These are phyloP conservation scores for Aspidiotus rigidus DNA, from an alignment of 2,888 invertebrate genomes.

Conservation along the genomic window DNA sequence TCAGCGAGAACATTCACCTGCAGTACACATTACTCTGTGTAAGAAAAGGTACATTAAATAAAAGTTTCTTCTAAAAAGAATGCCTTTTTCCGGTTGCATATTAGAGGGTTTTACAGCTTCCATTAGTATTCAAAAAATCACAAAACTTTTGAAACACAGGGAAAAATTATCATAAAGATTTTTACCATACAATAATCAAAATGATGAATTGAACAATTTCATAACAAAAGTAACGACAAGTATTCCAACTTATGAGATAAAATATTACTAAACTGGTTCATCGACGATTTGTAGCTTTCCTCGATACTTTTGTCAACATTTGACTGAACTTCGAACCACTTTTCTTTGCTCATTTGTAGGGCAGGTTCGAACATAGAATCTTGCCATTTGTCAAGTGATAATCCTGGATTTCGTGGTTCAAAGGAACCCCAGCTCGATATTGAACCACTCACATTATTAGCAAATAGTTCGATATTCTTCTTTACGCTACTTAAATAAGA, in stretches of 20 bases:
- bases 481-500: slow-evolving; percentile 16
- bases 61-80: too few species aligned
- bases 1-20: too few species aligned
- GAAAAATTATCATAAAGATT: too few species aligned
- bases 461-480: slow-evolving; percentile 14
- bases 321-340: slow-evolving; percentile 14
- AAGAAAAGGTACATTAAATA: too few species aligned
- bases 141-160: too few species aligned
- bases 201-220: too few species aligned
- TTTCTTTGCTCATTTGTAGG: slow-evolving; percentile 17
- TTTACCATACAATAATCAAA: too few species aligned
- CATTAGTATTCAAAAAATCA: too few species aligned
- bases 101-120: too few species aligned
- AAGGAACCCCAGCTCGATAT: slow-evolving; percentile 14
- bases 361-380: background rate
- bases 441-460: slow-evolving; percentile 9
- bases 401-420: slow-evolving; percentile 19
- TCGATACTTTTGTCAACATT: slow-evolving; percentile 23
- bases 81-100: too few species aligned
- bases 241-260: slow-evolving; percentile 29
- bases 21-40: too few species aligned
- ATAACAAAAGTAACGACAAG: slow-evolving; percentile 17
- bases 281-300: slow-evolving; percentile 24
- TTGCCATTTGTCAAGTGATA: background rate
- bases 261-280: slow-evolving; percentile 28